Percentiles rank a stretch among this genome's conserved stretches.
Conservation (phyloP, 2,888 invertebrate genomes). For the Callosobruchus maculatus region DNA sequence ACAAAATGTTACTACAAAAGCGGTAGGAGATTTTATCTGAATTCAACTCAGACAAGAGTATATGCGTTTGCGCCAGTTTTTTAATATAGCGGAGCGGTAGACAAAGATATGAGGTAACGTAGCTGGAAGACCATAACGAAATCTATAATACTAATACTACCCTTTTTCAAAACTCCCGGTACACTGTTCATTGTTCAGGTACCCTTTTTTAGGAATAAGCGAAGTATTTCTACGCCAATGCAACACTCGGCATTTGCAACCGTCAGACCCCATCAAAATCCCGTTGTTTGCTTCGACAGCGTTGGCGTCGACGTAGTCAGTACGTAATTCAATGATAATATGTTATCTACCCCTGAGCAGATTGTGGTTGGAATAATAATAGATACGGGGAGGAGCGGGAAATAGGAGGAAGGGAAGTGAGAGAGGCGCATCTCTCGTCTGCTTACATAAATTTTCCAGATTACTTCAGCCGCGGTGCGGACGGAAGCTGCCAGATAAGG, state of each 20-base stretch:
- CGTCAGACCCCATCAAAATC: conserved; percentile 3
- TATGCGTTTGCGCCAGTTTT: too few species aligned
- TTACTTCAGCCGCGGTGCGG: conserved; percentile 22
- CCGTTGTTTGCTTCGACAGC: conserved; percentile 34
- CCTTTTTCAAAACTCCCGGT: too few species aligned
- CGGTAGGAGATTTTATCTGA: too few species aligned
- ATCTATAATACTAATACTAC: too few species aligned
- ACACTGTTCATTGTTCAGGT: too few species aligned
- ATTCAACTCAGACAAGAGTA: too few species aligned
- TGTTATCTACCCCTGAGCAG: conserved; percentile 43
- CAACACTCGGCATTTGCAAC: not conserved
- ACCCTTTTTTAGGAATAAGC: too few species aligned
- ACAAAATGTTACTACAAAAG: too few species aligned
- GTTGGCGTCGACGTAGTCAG: conserved; percentile 25
- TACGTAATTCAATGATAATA: conserved; percentile 44
- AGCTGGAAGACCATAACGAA: too few species aligned
- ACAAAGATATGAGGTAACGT: too few species aligned
- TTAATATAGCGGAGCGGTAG: too few species aligned
- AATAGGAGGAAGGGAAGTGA: not conserved
- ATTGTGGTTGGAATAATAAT: conserved; percentile 41
- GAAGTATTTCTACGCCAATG: not conserved
- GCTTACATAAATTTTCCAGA: conserved; percentile 34
- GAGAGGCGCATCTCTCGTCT: conserved; percentile 30
- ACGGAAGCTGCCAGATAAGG: conserved; percentile 15
- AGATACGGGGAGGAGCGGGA: conserved; percentile 13